Evolutionary conservation across 1,140 invertebrate species (phyloP).

Genomic region (Orchestia grillus): DNA sequence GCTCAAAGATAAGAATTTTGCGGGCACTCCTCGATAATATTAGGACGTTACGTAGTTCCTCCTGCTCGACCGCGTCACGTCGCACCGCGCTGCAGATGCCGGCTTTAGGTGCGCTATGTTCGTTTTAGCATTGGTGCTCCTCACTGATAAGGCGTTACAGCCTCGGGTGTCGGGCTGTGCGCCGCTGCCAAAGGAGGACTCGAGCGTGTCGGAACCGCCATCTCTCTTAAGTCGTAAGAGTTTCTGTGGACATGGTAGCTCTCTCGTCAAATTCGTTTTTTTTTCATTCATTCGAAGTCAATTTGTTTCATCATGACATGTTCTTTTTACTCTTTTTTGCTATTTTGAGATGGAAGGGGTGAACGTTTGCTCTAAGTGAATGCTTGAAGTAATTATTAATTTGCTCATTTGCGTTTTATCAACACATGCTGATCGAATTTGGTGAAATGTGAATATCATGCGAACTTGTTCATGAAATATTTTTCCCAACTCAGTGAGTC

Average conservation of each 20-base stretch:
- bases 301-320: no score
- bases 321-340: no score
- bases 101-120: background rate
- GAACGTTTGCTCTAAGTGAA: no score
- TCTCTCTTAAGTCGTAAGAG: background rate
- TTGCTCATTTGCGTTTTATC: no score
- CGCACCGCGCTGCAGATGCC: background rate
- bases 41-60: background rate
- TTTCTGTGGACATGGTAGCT: background rate
- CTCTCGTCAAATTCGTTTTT: background rate
- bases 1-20: conserved; percentile 42
- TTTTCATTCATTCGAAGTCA: no score
- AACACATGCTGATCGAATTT: no score
- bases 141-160: background rate
- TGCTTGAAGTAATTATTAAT: no score
- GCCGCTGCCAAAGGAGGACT: background rate
- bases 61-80: background rate
- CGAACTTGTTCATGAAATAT: no score
- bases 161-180: background rate
- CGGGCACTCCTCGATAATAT: conserved; percentile 40
- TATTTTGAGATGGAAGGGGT: no score
- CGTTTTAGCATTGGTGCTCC: conserved; percentile 9
- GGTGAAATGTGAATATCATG: no score
- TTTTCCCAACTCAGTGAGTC: no score
- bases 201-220: background rate